Evolutionary conservation across 2,113 vertebrate genomes (phyloP), one percentile per base, ranked within the genome.

Genomic region (Spermophilus dauricus): DNA sequence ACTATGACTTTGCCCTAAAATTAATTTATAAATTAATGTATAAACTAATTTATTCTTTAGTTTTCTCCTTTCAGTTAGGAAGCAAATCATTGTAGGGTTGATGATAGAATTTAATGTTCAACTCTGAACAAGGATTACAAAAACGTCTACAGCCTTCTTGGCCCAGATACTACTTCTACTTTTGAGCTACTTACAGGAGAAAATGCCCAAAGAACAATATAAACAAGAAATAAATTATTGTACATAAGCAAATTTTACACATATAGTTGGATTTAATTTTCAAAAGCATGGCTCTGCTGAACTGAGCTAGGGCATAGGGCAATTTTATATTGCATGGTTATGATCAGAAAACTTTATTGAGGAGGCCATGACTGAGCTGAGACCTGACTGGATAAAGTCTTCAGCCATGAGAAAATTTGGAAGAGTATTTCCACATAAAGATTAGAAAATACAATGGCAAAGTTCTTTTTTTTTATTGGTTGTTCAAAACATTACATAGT

Each of bases 221-320:
- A 91, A 97, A 80, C 20, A 96, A 58, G 32, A 93, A 94, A 56
- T 75, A 42, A 20, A 3, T 91, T 78, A 42, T 22, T 94, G 91
- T 86, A 53, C 73, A 86, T 56, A 63, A n/a, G 1, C 85, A 32
- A 34, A 24, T 93, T 88, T 88, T 61, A 58, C 45, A 73, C 14
- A 5, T 37, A 12, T 24, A 48, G 14, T 86, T 80, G 11, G 18
- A 30, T 91, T 32, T 94, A 53, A 89, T 76, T 81, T 91, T 65
- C 18, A 37, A 91, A 72, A 91, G 4, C 26, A 37, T 34, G 65
- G 2, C 30, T 56, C 30, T 95, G 39, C 61, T 87, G 30, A 81
- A 28, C 63, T 83, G 45, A 80, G 20, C 45, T 63, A 13, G 30
- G 82, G 4, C 8, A 18, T 1, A 22, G 8, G 30, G 20, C 48